Percentiles rank a stretch among this genome's conserved stretches.
These are phyloP conservation scores for Dipodomys stephensi DNA, from an alignment of 2,113 vertebrate species.

Conservation along the genomic window DNA sequence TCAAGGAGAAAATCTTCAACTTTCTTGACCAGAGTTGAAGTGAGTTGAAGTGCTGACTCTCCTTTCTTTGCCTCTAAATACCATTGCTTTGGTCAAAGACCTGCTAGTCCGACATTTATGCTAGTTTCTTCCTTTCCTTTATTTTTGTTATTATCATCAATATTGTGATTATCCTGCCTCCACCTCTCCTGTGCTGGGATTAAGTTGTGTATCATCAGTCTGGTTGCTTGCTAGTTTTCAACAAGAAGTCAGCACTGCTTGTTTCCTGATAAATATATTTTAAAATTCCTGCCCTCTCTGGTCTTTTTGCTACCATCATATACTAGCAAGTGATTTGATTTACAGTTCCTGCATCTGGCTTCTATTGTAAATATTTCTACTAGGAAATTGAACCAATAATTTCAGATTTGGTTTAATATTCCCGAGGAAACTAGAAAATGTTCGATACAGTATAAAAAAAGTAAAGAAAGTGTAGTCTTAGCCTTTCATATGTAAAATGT, in stretches of 20 bases:
- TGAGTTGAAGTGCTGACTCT: background rate
- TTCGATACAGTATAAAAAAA: slow-evolving; percentile 71
- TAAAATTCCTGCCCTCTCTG: background rate
- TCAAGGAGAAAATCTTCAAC: background rate
- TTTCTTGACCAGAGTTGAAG: slow-evolving; percentile 4
- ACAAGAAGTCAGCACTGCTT: slow-evolving; percentile 3
- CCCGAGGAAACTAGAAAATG: slow-evolving; percentile 55
- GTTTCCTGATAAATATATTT: background rate
- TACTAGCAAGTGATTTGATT: slow-evolving; percentile 40
- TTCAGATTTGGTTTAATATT: slow-evolving; percentile 51
- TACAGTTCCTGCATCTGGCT: slow-evolving; percentile 14
- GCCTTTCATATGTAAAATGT: slow-evolving; percentile 64
- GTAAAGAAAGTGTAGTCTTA: slow-evolving; percentile 63
- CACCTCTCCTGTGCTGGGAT: background rate
- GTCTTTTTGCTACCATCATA: background rate
- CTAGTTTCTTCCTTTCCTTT: background rate
- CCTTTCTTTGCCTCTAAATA: background rate
- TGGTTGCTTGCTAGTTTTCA: background rate
- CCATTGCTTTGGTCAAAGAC: background rate
- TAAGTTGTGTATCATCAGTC: background rate
- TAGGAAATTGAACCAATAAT: slow-evolving; percentile 30
- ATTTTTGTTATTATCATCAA: background rate
- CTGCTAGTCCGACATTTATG: background rate
- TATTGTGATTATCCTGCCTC: background rate
- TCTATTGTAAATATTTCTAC: slow-evolving; percentile 12